Conservation (phyloP, 2,888 invertebrate species). For the Augochlorella aurata region DNA sequence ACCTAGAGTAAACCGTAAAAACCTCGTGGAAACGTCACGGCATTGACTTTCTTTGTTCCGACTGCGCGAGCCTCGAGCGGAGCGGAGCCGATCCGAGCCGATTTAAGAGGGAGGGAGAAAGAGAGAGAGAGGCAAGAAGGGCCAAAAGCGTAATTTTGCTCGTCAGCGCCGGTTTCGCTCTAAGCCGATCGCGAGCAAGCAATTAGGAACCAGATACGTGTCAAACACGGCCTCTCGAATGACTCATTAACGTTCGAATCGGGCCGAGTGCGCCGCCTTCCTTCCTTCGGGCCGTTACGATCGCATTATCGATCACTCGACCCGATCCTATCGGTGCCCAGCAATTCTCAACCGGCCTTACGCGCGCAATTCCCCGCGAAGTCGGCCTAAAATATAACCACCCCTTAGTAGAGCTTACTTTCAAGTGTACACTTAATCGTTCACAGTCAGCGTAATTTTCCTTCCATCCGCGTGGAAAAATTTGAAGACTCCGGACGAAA, state of each 20-base stretch:
- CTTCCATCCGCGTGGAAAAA: no score
- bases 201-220: slow-evolving; percentile 43
- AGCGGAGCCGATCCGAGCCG: neutral
- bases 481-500: no score
- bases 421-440: no score
- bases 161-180: slow-evolving; percentile 15
- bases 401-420: no score
- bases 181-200: slow-evolving; percentile 14
- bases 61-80: slow-evolving; percentile 38
- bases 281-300: slow-evolving; percentile 25
- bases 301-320: slow-evolving; percentile 50
- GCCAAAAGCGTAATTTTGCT: slow-evolving; percentile 13
- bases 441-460: no score
- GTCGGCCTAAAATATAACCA: no score
- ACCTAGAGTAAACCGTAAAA: slow-evolving; percentile 73
- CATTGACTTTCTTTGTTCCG: slow-evolving; percentile 69
- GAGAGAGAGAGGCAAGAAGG: no score
- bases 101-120: no score
- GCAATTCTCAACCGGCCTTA: slow-evolving; percentile 48
- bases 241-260: slow-evolving; percentile 49
- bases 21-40: slow-evolving; percentile 58
- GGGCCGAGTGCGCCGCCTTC: neutral
- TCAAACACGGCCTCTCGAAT: slow-evolving; percentile 35
- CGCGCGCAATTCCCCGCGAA: neutral
- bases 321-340: slow-evolving; percentile 46